Percentiles rank a stretch among this genome's conserved stretches.
Evolutionary conservation across 2,888 invertebrate species (phyloP).

Genomic region (Macrosiphum euphorbiae): DNA sequence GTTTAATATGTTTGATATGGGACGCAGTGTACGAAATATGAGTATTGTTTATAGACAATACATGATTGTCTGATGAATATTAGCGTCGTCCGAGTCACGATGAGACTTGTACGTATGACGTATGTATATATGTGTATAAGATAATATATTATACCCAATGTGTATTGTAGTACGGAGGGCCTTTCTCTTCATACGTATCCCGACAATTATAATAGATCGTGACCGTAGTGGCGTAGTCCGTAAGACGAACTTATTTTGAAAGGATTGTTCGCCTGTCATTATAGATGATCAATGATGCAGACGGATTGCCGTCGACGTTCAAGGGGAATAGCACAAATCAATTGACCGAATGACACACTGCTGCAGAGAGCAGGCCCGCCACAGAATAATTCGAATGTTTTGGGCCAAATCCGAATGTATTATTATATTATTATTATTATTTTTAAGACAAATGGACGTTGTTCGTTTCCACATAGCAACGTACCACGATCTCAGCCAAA

Average conservation of each 20-base stretch:
- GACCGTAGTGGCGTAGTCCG: neutral
- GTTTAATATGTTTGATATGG: neutral
- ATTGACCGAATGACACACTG: constrained; percentile 46
- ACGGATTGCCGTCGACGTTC: neutral
- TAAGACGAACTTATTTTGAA: constrained; percentile 32
- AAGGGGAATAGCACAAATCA: constrained; percentile 22
- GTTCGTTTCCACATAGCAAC: neutral
- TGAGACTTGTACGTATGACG: neutral
- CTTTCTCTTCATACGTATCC: constrained; percentile 35
- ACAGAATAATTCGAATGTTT: constrained; percentile 15
- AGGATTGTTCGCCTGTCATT: neutral
- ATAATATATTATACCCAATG: neutral
- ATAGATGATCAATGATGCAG: neutral
- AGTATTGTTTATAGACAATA: constrained; percentile 8
- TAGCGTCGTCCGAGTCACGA: neutral
- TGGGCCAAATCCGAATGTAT: neutral
- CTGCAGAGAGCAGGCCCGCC: neutral
- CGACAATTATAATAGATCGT: constrained; percentile 33
- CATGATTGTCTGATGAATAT: neutral
- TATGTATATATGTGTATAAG: neutral
- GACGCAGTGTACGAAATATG: neutral
- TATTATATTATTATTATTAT: neutral
- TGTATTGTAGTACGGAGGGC: neutral
- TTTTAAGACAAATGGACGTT: neutral
- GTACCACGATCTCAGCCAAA: neutral